Evolutionary conservation across 2,113 vertebrate genomes (phyloP).

Genomic region (Azemiops feae): DNA sequence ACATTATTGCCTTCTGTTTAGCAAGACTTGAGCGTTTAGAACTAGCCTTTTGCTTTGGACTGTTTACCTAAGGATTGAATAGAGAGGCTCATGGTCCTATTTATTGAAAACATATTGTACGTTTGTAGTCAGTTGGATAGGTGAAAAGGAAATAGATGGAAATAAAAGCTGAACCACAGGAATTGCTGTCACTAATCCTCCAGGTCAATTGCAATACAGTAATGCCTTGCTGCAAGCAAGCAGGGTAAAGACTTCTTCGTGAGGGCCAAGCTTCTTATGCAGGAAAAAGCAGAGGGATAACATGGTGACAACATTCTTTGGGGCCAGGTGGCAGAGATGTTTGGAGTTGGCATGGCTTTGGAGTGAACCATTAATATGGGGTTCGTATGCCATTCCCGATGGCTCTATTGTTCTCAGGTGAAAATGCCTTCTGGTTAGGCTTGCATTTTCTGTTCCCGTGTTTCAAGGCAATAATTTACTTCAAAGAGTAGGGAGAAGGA

Average conservation of each 20-base stretch:
- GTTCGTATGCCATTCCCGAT: neutral
- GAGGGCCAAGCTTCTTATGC: neutral
- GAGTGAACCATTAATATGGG: neutral
- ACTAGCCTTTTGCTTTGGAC: neutral
- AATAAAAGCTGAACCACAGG: no score
- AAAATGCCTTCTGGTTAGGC: neutral
- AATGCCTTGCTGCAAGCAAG: neutral
- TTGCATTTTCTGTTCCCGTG: neutral
- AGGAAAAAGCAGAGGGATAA: neutral
- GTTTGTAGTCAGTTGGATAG: neutral
- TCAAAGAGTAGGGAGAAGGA: neutral
- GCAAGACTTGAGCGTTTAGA: neutral
- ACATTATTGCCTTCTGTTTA: neutral
- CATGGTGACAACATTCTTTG: neutral
- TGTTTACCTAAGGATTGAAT: neutral
- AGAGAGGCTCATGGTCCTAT: neutral
- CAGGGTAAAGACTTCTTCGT: neutral
- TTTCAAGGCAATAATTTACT: conserved; percentile 2
- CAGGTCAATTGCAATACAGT: neutral
- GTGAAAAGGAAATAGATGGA: neutral
- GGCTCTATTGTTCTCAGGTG: neutral
- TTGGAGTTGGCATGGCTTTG: neutral
- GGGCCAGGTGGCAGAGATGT: neutral
- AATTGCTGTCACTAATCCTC: neutral
- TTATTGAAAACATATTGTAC: neutral